These are phyloP conservation scores for Prorops nasuta DNA, from an alignment of 1,140 invertebrate genomes.

Conservation along the genomic window DNA sequence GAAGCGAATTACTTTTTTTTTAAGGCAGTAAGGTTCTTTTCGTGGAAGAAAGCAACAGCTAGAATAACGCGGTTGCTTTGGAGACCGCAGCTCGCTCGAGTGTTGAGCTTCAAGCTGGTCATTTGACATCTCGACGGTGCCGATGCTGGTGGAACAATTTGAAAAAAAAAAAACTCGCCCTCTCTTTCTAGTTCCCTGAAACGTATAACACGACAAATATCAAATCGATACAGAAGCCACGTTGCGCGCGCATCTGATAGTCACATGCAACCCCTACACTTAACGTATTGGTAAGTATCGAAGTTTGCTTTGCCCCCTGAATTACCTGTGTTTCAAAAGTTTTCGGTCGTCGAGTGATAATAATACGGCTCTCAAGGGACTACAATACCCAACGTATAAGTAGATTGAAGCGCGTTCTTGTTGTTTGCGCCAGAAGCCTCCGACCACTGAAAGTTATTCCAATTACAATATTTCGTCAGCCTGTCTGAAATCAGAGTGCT, in stretches of 20 bases:
- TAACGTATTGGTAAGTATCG: constrained; percentile 31
- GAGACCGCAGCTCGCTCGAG: too few species aligned
- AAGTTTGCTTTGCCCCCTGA: constrained; percentile 1
- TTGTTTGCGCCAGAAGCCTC: not conserved
- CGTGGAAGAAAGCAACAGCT: too few species aligned
- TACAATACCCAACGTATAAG: not conserved
- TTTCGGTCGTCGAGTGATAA: constrained; percentile 15
- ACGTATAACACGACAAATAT: constrained; percentile 36
- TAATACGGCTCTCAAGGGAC: not conserved
- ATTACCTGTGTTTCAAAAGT: constrained; percentile 13
- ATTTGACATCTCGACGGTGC: not conserved
- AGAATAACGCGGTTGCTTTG: too few species aligned
- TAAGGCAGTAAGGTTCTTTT: too few species aligned
- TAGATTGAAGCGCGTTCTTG: too few species aligned
- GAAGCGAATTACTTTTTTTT: too few species aligned
- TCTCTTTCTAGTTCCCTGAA: constrained; percentile 8
- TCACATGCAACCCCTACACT: constrained; percentile 12
- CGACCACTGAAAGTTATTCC: constrained; percentile 10
- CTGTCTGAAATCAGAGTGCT: too few species aligned
- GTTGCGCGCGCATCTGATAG: constrained; percentile 33
- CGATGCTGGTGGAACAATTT: not conserved
- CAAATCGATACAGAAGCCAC: constrained; percentile 33
- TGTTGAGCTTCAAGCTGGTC: too few species aligned
- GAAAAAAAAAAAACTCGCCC: constrained; percentile 14
- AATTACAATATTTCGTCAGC: constrained; percentile 15